Evolutionary conservation across 2,113 vertebrate genomes (phyloP).

Genomic region (Grus americana): DNA sequence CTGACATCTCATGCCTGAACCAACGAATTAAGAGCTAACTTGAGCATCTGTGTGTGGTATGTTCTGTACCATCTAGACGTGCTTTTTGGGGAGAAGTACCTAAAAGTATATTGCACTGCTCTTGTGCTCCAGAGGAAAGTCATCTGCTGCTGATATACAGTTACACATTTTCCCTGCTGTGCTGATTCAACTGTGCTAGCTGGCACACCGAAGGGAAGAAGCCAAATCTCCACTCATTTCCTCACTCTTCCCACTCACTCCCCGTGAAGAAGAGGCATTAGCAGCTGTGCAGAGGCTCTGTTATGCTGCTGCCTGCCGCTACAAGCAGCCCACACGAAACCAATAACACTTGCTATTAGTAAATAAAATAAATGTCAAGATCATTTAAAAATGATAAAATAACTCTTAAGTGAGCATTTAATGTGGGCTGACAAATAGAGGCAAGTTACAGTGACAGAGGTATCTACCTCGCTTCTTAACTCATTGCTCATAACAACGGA

Average conservation of each 20-base stretch:
- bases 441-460: not conserved
- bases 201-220: not conserved
- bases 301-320: not conserved
- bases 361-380: constrained; percentile 49
- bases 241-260: constrained; percentile 46
- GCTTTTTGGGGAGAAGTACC: not conserved
- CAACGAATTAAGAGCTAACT: not conserved
- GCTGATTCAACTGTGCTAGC: constrained; percentile 45
- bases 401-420: constrained; percentile 15
- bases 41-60: not conserved
- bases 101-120: not conserved
- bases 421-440: not conserved
- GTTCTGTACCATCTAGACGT: not conserved
- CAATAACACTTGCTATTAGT: not conserved
- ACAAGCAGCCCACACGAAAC: constrained; percentile 22
- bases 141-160: constrained; percentile 8
- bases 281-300: constrained; percentile 30
- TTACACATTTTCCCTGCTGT: constrained; percentile 28
- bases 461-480: not conserved
- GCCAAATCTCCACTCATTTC: constrained; percentile 44
- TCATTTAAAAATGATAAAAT: constrained; percentile 33
- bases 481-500: not conserved
- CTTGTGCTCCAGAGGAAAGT: not conserved
- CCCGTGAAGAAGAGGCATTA: not conserved
- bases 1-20: not conserved